phyloP scores from a whole-genome alignment of 2,888 invertebrate genomes.

The Ganaspis brasiliensis region DNA sequence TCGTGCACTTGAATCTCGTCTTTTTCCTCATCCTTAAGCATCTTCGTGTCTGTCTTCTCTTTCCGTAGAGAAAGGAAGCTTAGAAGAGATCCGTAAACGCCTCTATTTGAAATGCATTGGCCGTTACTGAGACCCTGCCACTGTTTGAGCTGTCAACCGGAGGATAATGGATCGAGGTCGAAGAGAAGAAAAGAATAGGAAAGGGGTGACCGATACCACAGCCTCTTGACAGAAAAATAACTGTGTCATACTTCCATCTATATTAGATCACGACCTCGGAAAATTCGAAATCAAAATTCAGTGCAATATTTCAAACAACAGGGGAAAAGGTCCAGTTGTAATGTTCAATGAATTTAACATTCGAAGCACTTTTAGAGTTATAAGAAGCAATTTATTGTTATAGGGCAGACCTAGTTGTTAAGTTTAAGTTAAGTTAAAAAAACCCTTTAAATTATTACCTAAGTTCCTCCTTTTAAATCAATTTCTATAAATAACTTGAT shows the following conservation, averaged over 20 bases:
- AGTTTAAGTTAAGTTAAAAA: too few relatives aligned
- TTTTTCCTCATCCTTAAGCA: constrained; percentile 39
- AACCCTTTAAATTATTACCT: too few relatives aligned
- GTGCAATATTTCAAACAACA: neutral
- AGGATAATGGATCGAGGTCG: constrained; percentile 74
- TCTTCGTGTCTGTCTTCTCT: neutral
- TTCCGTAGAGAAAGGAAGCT: constrained; percentile 19
- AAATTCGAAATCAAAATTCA: neutral
- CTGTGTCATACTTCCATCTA: constrained; percentile 52
- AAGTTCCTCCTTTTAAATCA: too few relatives aligned
- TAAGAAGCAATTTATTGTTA: too few relatives aligned
- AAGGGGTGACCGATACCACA: constrained; percentile 27
- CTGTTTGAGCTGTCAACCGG: constrained; percentile 76
- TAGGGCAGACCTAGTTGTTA: too few relatives aligned
- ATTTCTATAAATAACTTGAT: too few relatives aligned
- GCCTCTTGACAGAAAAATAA: constrained; percentile 63
- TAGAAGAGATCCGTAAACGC: constrained; percentile 57
- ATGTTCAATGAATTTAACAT: neutral
- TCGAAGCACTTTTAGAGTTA: neutral
- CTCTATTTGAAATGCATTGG: constrained; percentile 78
- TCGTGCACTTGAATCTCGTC: constrained; percentile 24
- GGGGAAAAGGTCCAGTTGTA: too few relatives aligned
- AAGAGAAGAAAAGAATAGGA: constrained; percentile 32
- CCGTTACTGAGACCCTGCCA: constrained; percentile 66
- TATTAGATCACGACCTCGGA: neutral